phyloP scores from a whole-genome alignment of 2,113 vertebrate species.

The Xenus cinereus region DNA sequence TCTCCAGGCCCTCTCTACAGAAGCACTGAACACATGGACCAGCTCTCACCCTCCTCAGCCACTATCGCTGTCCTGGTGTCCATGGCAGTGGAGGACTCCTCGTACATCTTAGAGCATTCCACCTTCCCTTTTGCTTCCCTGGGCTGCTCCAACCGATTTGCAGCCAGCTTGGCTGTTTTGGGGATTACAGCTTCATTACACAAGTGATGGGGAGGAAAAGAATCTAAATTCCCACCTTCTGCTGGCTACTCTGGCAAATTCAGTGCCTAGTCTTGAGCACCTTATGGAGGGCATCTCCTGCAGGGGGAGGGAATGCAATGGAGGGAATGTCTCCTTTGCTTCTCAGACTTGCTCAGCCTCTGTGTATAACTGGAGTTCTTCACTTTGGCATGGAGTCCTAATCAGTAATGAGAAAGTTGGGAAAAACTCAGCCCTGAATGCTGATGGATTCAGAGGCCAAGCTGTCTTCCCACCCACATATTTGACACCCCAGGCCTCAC shows the following conservation, averaged over 20 bases:
- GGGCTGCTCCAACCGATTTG: neutral
- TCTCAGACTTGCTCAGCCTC: neutral
- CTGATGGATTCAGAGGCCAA: neutral
- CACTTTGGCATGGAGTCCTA: neutral
- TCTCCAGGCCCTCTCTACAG: neutral
- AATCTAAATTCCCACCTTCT: neutral
- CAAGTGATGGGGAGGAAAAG: neutral
- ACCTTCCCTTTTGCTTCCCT: neutral
- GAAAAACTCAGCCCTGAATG: neutral
- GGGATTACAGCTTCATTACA: neutral
- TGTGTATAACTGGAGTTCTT: neutral
- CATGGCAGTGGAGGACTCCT: neutral
- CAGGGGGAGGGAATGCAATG: too few species aligned
- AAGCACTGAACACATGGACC: neutral
- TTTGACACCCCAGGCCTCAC: neutral
- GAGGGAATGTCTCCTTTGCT: neutral
- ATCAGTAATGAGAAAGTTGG: neutral
- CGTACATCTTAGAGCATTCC: neutral
- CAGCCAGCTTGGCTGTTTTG: neutral
- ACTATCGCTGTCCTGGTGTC: neutral
- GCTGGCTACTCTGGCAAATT: neutral
- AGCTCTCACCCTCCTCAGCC: neutral
- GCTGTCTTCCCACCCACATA: neutral
- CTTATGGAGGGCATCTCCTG: too few species aligned
- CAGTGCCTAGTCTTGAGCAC: accelerated